Evolutionary conservation across 2,797 vertebrate genomes (phyloP).

Genomic region (Schizopygopsis pylzovi): DNA sequence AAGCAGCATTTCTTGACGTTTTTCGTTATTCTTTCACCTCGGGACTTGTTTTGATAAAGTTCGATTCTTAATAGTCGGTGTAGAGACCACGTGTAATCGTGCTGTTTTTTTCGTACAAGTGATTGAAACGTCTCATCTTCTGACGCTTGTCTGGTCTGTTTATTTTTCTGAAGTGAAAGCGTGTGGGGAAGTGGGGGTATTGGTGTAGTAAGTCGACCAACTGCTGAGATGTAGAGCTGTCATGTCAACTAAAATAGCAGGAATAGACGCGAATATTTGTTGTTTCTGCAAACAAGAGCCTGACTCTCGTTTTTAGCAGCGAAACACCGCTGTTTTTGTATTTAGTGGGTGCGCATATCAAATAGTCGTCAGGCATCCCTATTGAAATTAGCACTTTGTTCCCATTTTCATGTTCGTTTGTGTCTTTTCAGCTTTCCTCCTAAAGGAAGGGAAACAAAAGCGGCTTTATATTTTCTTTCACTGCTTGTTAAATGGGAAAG

Average conservation of each 20-base stretch:
- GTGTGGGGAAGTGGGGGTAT: constrained; percentile 59
- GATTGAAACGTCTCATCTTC: constrained; percentile 44
- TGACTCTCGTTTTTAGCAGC: not conserved
- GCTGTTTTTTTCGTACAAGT: not conserved
- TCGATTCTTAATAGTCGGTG: not conserved
- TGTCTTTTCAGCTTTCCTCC: constrained; percentile 83
- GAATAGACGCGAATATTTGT: not conserved
- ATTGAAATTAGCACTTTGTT: constrained; percentile 89
- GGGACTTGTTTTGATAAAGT: not conserved
- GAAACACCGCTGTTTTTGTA: constrained; percentile 69
- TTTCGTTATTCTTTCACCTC: not conserved
- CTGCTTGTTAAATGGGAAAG: constrained; percentile 80
- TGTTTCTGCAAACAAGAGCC: not conserved
- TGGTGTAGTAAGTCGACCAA: constrained; percentile 54
- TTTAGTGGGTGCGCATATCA: constrained; percentile 79
- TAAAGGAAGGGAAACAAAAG: constrained; percentile 89
- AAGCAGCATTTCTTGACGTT: not conserved
- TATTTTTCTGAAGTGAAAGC: constrained; percentile 65
- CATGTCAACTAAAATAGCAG: constrained; percentile 50
- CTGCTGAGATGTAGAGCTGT: constrained; percentile 36
- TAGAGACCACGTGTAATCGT: not conserved
- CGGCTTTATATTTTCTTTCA: constrained; percentile 87
- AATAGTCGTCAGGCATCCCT: constrained; percentile 81
- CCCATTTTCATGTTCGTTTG: constrained; percentile 88
- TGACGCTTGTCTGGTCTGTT: constrained; percentile 58